Conservation (phyloP, 2,113 vertebrate species). For the Scolopax mira region DNA sequence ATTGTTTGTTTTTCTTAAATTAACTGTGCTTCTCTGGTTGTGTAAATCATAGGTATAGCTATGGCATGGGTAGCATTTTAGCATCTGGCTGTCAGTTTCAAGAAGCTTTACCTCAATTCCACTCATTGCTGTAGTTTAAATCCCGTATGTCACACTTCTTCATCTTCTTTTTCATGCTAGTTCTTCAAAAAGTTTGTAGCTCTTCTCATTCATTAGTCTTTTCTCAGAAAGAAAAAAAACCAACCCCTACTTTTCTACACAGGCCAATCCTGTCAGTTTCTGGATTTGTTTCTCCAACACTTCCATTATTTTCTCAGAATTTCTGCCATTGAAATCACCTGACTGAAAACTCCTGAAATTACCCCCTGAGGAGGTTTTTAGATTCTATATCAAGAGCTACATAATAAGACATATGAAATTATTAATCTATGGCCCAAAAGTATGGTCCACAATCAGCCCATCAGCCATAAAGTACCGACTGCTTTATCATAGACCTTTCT, state of each 20-base stretch:
- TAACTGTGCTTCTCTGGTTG: background rate
- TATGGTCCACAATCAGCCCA: background rate
- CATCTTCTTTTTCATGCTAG: background rate
- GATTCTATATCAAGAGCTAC: background rate
- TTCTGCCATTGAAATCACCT: background rate
- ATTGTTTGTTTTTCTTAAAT: background rate
- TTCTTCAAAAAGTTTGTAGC: background rate
- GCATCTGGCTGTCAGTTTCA: background rate
- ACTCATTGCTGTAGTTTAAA: background rate
- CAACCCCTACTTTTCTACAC: background rate
- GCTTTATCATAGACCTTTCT: background rate
- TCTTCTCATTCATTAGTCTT: background rate
- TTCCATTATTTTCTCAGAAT: background rate
- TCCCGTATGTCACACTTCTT: background rate
- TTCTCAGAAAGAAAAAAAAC: background rate
- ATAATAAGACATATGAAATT: background rate
- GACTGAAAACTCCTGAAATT: background rate
- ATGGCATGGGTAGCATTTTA: background rate
- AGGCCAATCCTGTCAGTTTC: background rate
- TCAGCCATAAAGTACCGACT: background rate
- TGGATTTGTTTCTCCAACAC: background rate
- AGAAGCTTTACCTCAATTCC: background rate
- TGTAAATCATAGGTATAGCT: background rate
- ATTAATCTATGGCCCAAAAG: background rate
- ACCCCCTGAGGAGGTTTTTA: background rate